Evolutionary conservation across 2,888 invertebrate species (phyloP).

Genomic region (Leptopilina syphax): DNA sequence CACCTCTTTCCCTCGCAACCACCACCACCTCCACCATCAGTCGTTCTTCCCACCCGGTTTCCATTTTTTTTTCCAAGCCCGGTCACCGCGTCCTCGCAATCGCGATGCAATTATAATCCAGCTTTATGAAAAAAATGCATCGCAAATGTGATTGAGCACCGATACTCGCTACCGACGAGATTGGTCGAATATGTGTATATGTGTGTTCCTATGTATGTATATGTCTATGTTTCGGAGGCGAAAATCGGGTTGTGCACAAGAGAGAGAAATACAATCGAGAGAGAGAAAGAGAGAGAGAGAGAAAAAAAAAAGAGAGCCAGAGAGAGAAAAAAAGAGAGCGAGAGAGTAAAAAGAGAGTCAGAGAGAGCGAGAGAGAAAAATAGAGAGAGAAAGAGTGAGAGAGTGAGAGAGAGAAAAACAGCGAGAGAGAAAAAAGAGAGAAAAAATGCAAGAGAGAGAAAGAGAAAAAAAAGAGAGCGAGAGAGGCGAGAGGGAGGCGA

Average conservation of each 20-base stretch:
- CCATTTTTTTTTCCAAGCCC: constrained; percentile 71
- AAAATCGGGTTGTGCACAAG: constrained; percentile 47
- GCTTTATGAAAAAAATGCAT: constrained; percentile 77
- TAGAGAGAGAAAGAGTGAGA: constrained; percentile 51
- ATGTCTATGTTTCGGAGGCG: constrained; percentile 59
- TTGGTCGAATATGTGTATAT: constrained; percentile 62
- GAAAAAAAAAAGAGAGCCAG: constrained; percentile 18
- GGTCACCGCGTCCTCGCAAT: constrained; percentile 67
- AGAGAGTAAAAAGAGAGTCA: constrained; percentile 51
- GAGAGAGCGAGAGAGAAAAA: constrained; percentile 52
- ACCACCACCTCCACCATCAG: constrained; percentile 52
- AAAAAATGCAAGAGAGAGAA: constrained; percentile 48
- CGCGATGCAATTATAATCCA: constrained; percentile 77
- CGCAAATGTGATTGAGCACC: constrained; percentile 76
- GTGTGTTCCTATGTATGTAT: too few species aligned
- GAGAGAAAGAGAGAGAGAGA: constrained; percentile 52
- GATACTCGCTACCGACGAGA: constrained; percentile 73
- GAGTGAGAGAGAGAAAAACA: constrained; percentile 52
- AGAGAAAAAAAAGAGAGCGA: constrained; percentile 48
- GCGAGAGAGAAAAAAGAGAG: constrained; percentile 49
- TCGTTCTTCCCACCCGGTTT: constrained; percentile 61
- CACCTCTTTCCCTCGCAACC: constrained; percentile 63
- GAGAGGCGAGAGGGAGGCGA: constrained; percentile 53
- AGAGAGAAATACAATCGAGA: constrained; percentile 53
- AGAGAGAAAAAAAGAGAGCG: constrained; percentile 41